These are phyloP conservation scores for Campaea margaritaria DNA, from an alignment of 2,888 invertebrate species.

Conservation along the genomic window DNA sequence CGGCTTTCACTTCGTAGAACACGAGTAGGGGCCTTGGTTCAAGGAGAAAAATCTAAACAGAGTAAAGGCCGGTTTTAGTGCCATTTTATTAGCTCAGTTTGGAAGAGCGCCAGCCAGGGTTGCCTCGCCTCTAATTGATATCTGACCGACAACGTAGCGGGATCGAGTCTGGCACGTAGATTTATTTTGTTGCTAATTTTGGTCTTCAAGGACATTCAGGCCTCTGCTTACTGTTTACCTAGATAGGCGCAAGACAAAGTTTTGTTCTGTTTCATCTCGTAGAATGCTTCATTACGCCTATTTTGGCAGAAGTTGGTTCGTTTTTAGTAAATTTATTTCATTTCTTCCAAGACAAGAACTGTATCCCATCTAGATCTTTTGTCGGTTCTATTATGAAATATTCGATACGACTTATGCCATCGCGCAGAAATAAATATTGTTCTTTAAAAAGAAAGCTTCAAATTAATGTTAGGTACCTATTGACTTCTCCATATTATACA, in stretches of 20 bases:
- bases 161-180: conserved; percentile 54
- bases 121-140: conserved; percentile 78
- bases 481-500: too few relatives aligned
- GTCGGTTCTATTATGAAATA: too few relatives aligned
- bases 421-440: too few relatives aligned
- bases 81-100: conserved; percentile 76
- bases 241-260: neutral
- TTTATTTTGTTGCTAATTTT: conserved; percentile 40
- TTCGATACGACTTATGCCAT: too few relatives aligned
- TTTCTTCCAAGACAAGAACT: too few relatives aligned
- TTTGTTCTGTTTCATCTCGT: neutral
- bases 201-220: conserved; percentile 22
- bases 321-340: too few relatives aligned
- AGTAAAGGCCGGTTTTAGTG: conserved; percentile 74
- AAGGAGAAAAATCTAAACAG: conserved; percentile 76
- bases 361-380: too few relatives aligned
- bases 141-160: conserved; percentile 68
- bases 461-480: too few relatives aligned
- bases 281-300: neutral
- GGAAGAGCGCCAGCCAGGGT: conserved; percentile 67
- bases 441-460: too few relatives aligned
- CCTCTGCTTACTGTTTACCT: conserved; percentile 1
- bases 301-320: neutral
- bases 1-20: conserved; percentile 7
- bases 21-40: conserved; percentile 37